Conservation (phyloP, 1,140 invertebrate genomes). For the Ptiloglossa arizonensis region DNA sequence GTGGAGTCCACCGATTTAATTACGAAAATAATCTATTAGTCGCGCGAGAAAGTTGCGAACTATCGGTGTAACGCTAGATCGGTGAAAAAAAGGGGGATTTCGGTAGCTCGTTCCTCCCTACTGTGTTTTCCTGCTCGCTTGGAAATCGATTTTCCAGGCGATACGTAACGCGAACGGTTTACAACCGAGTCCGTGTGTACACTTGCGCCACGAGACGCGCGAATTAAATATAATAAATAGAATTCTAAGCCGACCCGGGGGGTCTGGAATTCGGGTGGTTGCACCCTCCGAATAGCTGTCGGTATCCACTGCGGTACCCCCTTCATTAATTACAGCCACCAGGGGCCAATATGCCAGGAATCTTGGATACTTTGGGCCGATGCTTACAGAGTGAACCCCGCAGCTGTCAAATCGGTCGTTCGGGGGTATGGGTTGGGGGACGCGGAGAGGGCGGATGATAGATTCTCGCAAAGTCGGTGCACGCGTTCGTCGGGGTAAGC, state of each 20-base stretch:
- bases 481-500: neutral
- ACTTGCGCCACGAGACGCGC: slow-evolving; percentile 31
- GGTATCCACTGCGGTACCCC: slow-evolving; percentile 41
- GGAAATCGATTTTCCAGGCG: slow-evolving; percentile 44
- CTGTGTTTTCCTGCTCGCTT: too few relatives aligned
- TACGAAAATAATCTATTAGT: neutral
- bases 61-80: too few relatives aligned
- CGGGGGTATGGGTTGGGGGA: too few relatives aligned
- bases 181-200: slow-evolving; percentile 32
- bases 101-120: too few relatives aligned
- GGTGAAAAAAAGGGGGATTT: too few relatives aligned
- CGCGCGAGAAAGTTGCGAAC: neutral
- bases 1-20: too few relatives aligned
- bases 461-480: slow-evolving; percentile 47
- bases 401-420: slow-evolving; percentile 51
- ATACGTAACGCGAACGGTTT: slow-evolving; percentile 47
- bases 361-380: slow-evolving; percentile 51
- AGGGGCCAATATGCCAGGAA: slow-evolving; percentile 65
- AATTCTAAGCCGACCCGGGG: slow-evolving; percentile 23
- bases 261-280: slow-evolving; percentile 14
- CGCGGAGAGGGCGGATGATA: slow-evolving; percentile 49
- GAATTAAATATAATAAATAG: slow-evolving; percentile 65
- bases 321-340: slow-evolving; percentile 61
- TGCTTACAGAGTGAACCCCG: slow-evolving; percentile 38
- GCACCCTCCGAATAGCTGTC: slow-evolving; percentile 46